Evolutionary conservation across 2,888 invertebrate species (phyloP), one percentile per base, ranked within the genome.

Genomic region (Drosophila neonasuta): DNA sequence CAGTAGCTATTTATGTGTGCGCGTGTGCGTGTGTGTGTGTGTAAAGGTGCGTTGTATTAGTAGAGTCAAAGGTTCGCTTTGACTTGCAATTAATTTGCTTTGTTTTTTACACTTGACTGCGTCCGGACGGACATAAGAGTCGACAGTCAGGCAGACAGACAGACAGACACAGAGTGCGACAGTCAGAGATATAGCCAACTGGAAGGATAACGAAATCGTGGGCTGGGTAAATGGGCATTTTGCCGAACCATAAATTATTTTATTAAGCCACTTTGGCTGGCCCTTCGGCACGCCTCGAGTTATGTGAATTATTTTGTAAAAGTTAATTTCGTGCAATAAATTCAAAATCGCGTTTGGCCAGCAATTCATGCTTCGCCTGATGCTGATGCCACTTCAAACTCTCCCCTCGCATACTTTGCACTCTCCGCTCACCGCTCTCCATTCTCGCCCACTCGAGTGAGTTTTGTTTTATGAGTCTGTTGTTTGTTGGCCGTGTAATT

Each of bases 71-170:
- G 76, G 75, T 74, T 87, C 59, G 61, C 74, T 84, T 88, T 84
- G 87, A 82, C 88, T 82, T 83, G 86, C 85, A 88, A 88, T 88
- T 88, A 88, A 88, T 88, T 87, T 85, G 88, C 88, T 88, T 88
- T 88, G 88, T 88, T 88, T 77, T 80, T 80, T 80, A 48, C 86
- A 71, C 79, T 81, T 77, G 79, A 86, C 81, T 86, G 80, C 74
- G 50, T 68, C 24, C n/a, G 50, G 48, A 64, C 55, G 50, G 42
- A 52, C 46, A 39, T 41, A 44, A 44, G 24, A 24, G 39, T 44
- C 20, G 49, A 20, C 29, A 24, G 45, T 36, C 50, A 15, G 46
- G 44, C 30, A 41, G 44, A 8, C 30, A n/a, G 17, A 48, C 24
- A 48, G 51, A 49, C 34, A 36, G 13, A 15, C 15, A 15, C 15